Conservation (phyloP, 2,888 invertebrate genomes). For the Alviniconcha strummeri region DNA sequence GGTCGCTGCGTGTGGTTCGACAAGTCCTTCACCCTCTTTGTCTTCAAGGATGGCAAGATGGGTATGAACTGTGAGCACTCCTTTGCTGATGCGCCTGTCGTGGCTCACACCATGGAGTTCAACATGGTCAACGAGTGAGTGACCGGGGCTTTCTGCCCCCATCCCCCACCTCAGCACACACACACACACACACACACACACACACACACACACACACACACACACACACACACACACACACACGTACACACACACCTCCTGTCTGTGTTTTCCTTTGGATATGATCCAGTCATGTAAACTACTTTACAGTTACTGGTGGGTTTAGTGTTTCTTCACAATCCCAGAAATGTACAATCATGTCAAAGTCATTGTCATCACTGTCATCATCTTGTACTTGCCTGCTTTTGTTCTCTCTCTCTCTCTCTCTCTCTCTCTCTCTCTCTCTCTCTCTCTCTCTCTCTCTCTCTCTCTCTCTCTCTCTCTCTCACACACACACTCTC, state of each 20-base stretch:
- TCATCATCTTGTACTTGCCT: too few species aligned
- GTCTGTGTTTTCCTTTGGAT: too few species aligned
- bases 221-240: background rate
- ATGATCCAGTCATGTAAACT: too few species aligned
- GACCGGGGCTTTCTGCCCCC: background rate
- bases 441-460: slow-evolving; percentile 18
- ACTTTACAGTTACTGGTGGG: too few species aligned
- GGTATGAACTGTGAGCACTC: slow-evolving; percentile 76
- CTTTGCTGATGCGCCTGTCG: slow-evolving; percentile 75
- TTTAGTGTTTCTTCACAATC: too few species aligned
- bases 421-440: background rate
- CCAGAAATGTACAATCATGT: too few species aligned
- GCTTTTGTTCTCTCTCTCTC: background rate
- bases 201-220: slow-evolving; percentile 2
- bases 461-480: slow-evolving; percentile 23
- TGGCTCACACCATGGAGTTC: slow-evolving; percentile 75
- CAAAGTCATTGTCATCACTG: too few species aligned
- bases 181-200: slow-evolving; percentile 19
- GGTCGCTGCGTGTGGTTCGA: slow-evolving; percentile 75
- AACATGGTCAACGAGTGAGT: slow-evolving; percentile 75
- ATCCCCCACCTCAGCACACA: background rate
- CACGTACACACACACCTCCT: background rate
- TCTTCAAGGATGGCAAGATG: slow-evolving; percentile 74
- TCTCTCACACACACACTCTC: slow-evolving; percentile 19
- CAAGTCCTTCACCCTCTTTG: slow-evolving; percentile 73